Conservation (phyloP, 2,797 vertebrate species). For the Sternotherus odoratus region DNA sequence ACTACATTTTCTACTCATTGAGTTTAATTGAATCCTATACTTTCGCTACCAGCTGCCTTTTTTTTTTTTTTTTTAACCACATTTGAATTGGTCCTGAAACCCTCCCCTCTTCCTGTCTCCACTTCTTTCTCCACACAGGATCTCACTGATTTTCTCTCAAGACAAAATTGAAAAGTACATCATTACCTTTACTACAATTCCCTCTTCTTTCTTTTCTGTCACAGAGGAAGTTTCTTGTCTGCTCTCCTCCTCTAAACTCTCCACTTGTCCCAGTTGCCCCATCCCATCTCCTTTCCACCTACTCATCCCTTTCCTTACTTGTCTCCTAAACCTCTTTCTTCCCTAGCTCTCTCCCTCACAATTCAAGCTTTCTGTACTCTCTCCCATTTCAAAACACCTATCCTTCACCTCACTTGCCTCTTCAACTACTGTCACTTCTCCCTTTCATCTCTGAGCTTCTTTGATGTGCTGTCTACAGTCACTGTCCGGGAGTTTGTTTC, state of each 20-base stretch:
- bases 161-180: neutral
- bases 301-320: neutral
- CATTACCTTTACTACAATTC: neutral
- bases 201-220: neutral
- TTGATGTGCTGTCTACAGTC: neutral
- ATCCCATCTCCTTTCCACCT: neutral
- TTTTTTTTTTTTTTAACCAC: no score
- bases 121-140: neutral
- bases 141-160: neutral
- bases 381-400: neutral
- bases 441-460: neutral
- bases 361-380: neutral
- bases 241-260: neutral
- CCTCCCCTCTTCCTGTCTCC: neutral
- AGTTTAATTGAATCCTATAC: neutral
- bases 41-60: neutral
- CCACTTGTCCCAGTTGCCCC: neutral
- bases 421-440: neutral
- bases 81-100: no score
- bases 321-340: neutral
- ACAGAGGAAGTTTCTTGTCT: neutral
- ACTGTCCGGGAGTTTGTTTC: neutral
- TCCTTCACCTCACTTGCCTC: neutral
- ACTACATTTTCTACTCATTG: neutral
- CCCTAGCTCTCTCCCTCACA: neutral